Percentiles rank a stretch among this genome's conserved stretches.
phyloP scores from a whole-genome alignment of 1,140 invertebrate genomes.

The Ceratina australensis region DNA sequence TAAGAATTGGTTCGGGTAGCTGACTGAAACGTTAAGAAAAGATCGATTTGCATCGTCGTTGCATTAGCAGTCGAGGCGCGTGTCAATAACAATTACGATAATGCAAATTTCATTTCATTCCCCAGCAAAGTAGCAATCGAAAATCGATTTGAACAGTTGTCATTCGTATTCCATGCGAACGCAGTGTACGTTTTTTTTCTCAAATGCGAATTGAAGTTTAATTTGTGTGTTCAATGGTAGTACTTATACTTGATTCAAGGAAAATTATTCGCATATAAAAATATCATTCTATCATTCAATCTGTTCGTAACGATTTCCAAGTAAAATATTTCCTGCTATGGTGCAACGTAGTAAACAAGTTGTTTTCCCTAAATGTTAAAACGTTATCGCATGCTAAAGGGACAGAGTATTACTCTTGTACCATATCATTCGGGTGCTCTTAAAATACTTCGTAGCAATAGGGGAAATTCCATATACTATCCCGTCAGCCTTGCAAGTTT shows the following conservation, averaged over 20 bases:
- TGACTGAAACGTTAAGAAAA: conserved; percentile 1
- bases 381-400: neutral
- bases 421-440: neutral
- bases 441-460: conserved; percentile 4
- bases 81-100: neutral
- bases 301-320: neutral
- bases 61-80: neutral
- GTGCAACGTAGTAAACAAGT: neutral
- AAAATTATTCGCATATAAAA: too few relatives aligned
- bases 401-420: neutral
- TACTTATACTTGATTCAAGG: neutral
- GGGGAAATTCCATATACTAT: neutral
- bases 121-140: neutral
- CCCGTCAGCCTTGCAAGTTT: neutral
- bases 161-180: neutral
- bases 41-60: neutral
- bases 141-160: neutral
- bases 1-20: neutral
- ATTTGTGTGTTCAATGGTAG: neutral
- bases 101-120: conserved; percentile 5
- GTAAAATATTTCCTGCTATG: neutral
- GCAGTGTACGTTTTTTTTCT: neutral
- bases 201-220: neutral
- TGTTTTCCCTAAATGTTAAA: conserved; percentile 9
- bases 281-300: neutral